Evolutionary conservation across 2,888 invertebrate species (phyloP).

Genomic region (Calameuta filiformis): DNA sequence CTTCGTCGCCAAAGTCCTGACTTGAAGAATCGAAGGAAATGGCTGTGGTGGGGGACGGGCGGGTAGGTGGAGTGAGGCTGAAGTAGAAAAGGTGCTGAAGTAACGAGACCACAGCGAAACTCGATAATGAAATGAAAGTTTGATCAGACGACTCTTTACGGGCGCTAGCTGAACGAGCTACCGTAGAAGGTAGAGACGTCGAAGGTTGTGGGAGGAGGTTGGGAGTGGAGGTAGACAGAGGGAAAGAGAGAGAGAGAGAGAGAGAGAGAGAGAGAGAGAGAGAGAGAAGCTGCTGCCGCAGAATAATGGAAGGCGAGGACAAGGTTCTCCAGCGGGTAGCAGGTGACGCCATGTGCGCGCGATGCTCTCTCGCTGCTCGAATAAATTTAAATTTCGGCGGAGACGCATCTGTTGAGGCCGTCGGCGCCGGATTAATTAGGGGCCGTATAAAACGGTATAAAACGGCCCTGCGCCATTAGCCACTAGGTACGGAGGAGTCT

Average conservation of each 20-base stretch:
- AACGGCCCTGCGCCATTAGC: no score
- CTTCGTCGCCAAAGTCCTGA: no score
- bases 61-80: neutral
- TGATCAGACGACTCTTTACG: conserved; percentile 30
- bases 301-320: conserved; percentile 16
- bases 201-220: neutral
- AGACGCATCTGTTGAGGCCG: conserved; percentile 49
- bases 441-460: conserved; percentile 31
- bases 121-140: conserved; percentile 42
- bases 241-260: neutral
- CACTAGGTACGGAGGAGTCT: no score
- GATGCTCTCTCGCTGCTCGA: conserved; percentile 22
- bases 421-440: conserved; percentile 50
- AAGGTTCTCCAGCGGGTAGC: conserved; percentile 40
- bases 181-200: conserved; percentile 2
- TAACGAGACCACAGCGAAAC: neutral
- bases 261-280: conserved; percentile 10
- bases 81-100: conserved; percentile 23
- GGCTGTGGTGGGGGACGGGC: no score
- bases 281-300: conserved; percentile 11
- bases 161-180: conserved; percentile 27
- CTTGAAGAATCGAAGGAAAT: no score
- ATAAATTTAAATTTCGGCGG: conserved; percentile 55
- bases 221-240: conserved; percentile 1
- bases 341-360: conserved; percentile 48